These are phyloP conservation scores for Gorsachius goisagi DNA, from an alignment of 2,113 vertebrate genomes.

Conservation along the genomic window DNA sequence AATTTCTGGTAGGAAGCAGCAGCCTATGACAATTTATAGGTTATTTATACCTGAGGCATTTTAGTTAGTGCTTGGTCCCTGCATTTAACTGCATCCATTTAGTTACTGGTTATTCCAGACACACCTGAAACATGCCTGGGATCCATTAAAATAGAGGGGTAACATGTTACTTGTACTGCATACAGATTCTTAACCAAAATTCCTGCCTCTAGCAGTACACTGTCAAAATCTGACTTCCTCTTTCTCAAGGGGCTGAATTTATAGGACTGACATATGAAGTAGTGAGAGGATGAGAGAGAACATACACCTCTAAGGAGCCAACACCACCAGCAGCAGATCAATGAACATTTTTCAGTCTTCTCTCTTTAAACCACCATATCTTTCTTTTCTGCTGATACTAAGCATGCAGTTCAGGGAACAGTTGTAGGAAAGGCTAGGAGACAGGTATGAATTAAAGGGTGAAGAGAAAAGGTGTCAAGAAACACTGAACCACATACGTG, in stretches of 20 bases:
- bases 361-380: neutral
- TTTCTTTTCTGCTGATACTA: neutral
- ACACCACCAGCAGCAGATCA: neutral
- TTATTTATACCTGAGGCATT: neutral
- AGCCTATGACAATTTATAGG: neutral
- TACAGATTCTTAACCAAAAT: neutral
- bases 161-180: neutral
- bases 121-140: neutral
- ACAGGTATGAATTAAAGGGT: neutral
- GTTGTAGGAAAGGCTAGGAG: neutral
- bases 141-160: neutral
- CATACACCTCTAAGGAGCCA: neutral
- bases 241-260: conserved; percentile 3
- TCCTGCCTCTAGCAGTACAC: neutral
- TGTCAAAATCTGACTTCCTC: neutral
- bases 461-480: neutral
- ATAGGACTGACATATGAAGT: neutral
- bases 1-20: neutral
- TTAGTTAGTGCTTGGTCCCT: neutral
- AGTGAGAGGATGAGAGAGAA: neutral
- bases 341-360: neutral
- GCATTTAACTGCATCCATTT: neutral
- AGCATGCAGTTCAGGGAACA: neutral
- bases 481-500: neutral
- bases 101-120: neutral